Evolutionary conservation across 2,888 invertebrate genomes (phyloP).

Genomic region (Drosophila affinis): DNA sequence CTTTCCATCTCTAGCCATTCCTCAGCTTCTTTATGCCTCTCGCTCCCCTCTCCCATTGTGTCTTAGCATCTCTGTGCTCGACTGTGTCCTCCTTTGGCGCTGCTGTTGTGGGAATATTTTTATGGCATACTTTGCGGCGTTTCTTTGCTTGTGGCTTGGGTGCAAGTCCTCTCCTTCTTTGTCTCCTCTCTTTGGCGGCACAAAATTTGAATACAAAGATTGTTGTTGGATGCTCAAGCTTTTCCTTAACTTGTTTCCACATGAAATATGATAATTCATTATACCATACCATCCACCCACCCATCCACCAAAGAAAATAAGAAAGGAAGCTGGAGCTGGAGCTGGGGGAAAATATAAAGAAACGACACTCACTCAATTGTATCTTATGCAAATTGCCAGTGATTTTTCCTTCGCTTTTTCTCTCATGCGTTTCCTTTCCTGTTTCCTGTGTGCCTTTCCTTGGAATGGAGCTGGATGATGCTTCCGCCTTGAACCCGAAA

Average conservation of each 20-base stretch:
- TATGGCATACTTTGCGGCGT: constrained; percentile 76
- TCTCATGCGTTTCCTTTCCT: constrained; percentile 41
- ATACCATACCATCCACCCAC: constrained; percentile 14
- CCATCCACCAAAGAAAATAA: constrained; percentile 6
- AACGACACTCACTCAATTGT: constrained; percentile 79
- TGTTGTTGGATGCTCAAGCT: constrained; percentile 18
- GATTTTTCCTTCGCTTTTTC: constrained; percentile 74
- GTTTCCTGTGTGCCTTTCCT: constrained; percentile 43
- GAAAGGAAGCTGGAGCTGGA: constrained; percentile 25
- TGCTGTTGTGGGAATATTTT: constrained; percentile 44
- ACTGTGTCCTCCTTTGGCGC: neutral
- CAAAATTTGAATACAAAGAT: constrained; percentile 72
- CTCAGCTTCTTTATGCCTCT: neutral
- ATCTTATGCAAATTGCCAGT: constrained; percentile 80
- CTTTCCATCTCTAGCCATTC: neutral
- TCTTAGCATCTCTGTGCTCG: constrained; percentile 6
- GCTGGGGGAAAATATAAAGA: constrained; percentile 59
- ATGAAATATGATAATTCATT: constrained; percentile 79
- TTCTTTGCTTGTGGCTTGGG: constrained; percentile 57
- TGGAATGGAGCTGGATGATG: constrained; percentile 36
- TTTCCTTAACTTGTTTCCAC: constrained; percentile 51
- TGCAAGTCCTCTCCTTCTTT: constrained; percentile 15
- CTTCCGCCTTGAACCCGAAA: constrained; percentile 31
- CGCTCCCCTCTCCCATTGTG: neutral
- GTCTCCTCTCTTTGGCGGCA: constrained; percentile 41